Evolutionary conservation across 2,113 vertebrate species (phyloP).

Genomic region (Sisor rabdophorus): DNA sequence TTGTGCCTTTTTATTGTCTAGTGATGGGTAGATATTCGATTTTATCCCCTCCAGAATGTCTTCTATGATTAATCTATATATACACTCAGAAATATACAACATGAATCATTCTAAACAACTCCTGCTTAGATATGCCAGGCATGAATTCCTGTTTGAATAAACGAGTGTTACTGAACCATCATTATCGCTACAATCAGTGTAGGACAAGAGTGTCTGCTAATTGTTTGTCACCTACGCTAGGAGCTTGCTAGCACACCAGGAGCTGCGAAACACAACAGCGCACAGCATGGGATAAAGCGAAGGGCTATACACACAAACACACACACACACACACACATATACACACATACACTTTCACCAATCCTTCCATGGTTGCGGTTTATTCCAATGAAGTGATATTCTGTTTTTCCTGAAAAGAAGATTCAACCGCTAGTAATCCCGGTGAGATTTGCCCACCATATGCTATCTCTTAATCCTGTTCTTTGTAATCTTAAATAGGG

Average conservation of each 20-base stretch:
- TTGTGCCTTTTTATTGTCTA: background rate
- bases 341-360: slow-evolving; percentile 25
- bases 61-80: background rate
- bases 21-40: background rate
- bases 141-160: slow-evolving; percentile 21
- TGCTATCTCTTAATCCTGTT: slow-evolving; percentile 34
- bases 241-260: slow-evolving; percentile 22
- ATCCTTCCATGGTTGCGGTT: background rate
- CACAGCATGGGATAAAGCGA: slow-evolving; percentile 28
- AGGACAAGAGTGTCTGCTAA: slow-evolving; percentile 41
- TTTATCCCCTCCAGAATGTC: slow-evolving; percentile 1
- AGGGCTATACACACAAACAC: slow-evolving; percentile 16
- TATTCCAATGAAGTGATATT: slow-evolving; percentile 31
- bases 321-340: slow-evolving; percentile 12
- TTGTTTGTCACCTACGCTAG: slow-evolving; percentile 42
- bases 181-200: slow-evolving; percentile 27
- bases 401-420: background rate
- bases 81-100: background rate
- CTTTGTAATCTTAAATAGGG: slow-evolving; percentile 36
- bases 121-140: background rate
- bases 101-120: background rate
- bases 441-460: slow-evolving; percentile 4
- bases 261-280: slow-evolving; percentile 26
- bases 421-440: background rate
- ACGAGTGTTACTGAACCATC: slow-evolving; percentile 31